Evolutionary conservation across 2,113 vertebrate species (phyloP), one percentile per base, ranked within the genome.

Genomic region (Siphamia tubifer): DNA sequence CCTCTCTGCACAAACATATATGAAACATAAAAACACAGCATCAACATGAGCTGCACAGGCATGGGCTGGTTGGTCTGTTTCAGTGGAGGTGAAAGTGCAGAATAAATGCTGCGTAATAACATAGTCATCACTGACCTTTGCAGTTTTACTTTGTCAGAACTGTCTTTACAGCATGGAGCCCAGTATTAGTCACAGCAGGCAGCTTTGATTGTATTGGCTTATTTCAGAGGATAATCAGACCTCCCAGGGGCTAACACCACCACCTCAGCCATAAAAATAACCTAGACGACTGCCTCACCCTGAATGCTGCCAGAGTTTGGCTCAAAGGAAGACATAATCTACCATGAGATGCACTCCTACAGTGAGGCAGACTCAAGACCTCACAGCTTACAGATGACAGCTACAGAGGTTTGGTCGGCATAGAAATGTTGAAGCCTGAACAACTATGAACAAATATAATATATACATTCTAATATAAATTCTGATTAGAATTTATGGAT

Each of bases 261-360:
- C 28, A 52, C 55, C 51, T 54, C 55, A 19, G 43, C 72, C 55
- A 56, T 75, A 77, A 83, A 83, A 77, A 66, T 60, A 80, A 77
- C 61, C 70, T 63, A 71, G 64, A 74, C 62, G 35, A 35, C 47
- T 5, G 23, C 71, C 73, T 82, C 61, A 57, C 61, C 51, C 38
- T 35, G 21, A 58, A 70, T 42, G 36, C 38, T 68, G 72, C 62
- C 72, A 44, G 35, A 39, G 44, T 54, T 57, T 60, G 32, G 60
- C 31, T 60, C 28, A 27, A 68, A 49, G n/a, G n/a, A 28, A 56
- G 61, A 52, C 78, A 40, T 23, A 56, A 73, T 79, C 56, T 66
- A 30, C 54, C 6, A 6, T 10, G 66, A 77, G 43, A 54, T 72
- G 62, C 77, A 19, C 57, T 82, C 62, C 65, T 58, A 24, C 12